phyloP scores from a whole-genome alignment of 2,888 invertebrate genomes.

The Melanotus villosus region DNA sequence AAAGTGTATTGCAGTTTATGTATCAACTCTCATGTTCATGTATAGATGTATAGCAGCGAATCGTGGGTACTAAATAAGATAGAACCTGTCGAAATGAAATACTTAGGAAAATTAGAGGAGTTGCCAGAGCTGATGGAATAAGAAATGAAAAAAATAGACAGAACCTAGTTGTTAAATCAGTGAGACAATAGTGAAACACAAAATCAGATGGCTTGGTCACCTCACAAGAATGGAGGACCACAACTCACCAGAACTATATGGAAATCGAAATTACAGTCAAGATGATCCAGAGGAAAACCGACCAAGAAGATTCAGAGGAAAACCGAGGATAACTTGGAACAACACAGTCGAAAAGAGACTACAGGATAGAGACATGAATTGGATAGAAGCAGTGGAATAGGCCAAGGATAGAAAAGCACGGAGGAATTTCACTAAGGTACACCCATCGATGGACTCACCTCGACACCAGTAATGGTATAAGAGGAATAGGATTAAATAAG shows the following conservation, averaged over 20 bases:
- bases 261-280: neutral
- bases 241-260: neutral
- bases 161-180: neutral
- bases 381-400: neutral
- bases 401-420: too few species aligned
- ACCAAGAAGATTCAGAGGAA: too few species aligned
- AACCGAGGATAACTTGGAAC: neutral
- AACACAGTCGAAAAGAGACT: neutral
- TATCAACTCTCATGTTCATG: too few species aligned
- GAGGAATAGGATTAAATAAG: neutral
- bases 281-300: too few species aligned
- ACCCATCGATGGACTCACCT: neutral
- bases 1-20: too few species aligned
- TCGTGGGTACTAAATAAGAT: too few species aligned
- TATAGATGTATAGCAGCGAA: too few species aligned
- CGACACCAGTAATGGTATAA: neutral
- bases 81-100: too few species aligned
- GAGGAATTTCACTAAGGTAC: neutral
- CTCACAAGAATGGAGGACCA: neutral
- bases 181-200: neutral
- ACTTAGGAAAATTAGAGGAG: too few species aligned
- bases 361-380: neutral
- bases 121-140: too few species aligned
- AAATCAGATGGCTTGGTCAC: neutral
- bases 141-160: conserved; percentile 10